Evolutionary conservation across 2,113 vertebrate genomes (phyloP).

Genomic region (Orthochromis malagaraziensis): DNA sequence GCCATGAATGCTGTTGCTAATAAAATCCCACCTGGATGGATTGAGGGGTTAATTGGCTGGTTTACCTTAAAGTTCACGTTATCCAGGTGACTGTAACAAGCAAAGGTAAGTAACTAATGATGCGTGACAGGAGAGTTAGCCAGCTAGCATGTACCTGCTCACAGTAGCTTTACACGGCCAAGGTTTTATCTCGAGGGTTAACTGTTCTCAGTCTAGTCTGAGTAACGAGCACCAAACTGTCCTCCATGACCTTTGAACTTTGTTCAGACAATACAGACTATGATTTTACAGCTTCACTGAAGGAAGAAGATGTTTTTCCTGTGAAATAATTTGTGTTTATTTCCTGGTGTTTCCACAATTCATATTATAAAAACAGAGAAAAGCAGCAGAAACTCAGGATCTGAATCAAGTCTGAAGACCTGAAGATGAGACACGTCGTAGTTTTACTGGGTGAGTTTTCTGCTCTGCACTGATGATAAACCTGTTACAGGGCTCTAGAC

Average conservation of each 20-base stretch:
- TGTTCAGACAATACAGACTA: neutral
- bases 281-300: neutral
- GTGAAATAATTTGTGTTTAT: neutral
- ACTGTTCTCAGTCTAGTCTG: neutral
- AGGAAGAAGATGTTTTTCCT: neutral
- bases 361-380: neutral
- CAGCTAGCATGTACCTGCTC: neutral
- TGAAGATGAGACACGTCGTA: neutral
- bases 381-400: neutral
- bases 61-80: neutral
- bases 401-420: neutral
- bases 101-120: neutral
- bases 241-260: neutral
- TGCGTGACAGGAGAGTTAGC: neutral
- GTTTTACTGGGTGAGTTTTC: neutral
- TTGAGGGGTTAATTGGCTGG: neutral
- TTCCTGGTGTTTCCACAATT: neutral
- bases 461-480: neutral
- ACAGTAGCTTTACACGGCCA: neutral
- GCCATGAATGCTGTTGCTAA: accelerated
- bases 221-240: neutral
- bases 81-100: neutral
- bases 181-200: neutral
- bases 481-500: neutral
- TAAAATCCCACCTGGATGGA: neutral